Base-by-base conservation (phyloP, 2,888 invertebrate species). In the Geophilus truncorum region DNA sequence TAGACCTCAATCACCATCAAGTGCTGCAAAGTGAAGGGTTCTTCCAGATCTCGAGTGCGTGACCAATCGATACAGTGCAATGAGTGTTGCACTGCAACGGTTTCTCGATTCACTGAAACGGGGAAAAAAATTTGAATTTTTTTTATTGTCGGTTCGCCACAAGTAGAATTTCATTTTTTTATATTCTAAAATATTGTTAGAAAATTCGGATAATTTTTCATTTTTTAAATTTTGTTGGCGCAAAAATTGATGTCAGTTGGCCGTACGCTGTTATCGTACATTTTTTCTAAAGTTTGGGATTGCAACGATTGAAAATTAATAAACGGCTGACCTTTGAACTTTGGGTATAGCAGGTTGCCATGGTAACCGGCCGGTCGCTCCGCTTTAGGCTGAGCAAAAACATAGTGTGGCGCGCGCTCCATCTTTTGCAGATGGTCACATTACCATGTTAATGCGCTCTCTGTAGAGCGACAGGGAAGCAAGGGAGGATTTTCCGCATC, bases 391-490 rank as follows among this genome's bases (percentile, higher is more conserved):
- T 4, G 28, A 51, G 70, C n/a, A 12, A 70, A 70, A 28, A 70
- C 70, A 70, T 28, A 25, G 7, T 51, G 18, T n/a, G 18, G n/a
- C 18, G 51, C 51, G 15, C 25, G 70, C 28, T 70, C 25, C 70
- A n/a, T 70, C 70, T 70, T 70, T 70, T 70, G 70, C 70, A 70
- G 70, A 70, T 70, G 70, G 28, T 28, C 70, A 70, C 70, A 70
- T 70, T 70, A 70, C 70, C 28, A 70, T 70, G 25, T 70, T 70
- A 70, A 70, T 28, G 70, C 70, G 70, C 25, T 28, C 70, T 70
- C 28, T n/a, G 70, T 70, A 25, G 70, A 25, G 28, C 28, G 70
- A 70, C 70, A 28, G 57, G 18, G 45, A 9, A 28, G 25, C 2
- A 9, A 70, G 25, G 28, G 28, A 70, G 70, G 28, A 28, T 70